Evolutionary conservation across 2,797 vertebrate species (phyloP).

Genomic region (Sphenodon punctatus): DNA sequence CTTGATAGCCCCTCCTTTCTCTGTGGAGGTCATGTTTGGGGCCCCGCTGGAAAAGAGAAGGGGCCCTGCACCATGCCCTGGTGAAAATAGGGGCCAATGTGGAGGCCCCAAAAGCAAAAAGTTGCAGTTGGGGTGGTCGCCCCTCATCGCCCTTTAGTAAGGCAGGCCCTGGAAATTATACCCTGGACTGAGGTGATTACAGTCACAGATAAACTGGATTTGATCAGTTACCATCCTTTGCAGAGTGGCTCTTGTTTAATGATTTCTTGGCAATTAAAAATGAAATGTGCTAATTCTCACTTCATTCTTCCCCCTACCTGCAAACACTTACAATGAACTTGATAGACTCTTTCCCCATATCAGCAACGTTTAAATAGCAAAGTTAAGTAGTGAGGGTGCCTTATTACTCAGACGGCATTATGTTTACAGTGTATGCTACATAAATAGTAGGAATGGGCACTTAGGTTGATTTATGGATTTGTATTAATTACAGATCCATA

Average conservation of each 20-base stretch:
- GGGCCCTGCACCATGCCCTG: too few relatives aligned
- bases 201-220: background rate
- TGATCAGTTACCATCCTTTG: background rate
- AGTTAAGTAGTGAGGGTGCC: background rate
- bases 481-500: too few relatives aligned
- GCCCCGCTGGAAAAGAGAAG: too few relatives aligned
- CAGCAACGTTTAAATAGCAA: background rate
- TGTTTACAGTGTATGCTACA: background rate
- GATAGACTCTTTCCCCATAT: background rate
- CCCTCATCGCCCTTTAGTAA: too few relatives aligned
- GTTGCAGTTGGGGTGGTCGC: too few relatives aligned
- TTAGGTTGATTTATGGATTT: too few relatives aligned
- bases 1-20: too few relatives aligned
- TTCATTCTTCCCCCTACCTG: background rate
- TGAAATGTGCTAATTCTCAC: background rate
- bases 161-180: background rate
- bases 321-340: background rate
- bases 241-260: background rate
- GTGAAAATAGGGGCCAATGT: too few relatives aligned
- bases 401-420: background rate
- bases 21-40: too few relatives aligned
- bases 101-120: too few relatives aligned
- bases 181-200: background rate
- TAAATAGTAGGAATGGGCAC: background rate
- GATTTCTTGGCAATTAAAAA: background rate